Percentiles rank a stretch among this genome's conserved stretches.
Evolutionary conservation across 2,113 vertebrate species (phyloP).

Genomic region (Alouatta palliata): DNA sequence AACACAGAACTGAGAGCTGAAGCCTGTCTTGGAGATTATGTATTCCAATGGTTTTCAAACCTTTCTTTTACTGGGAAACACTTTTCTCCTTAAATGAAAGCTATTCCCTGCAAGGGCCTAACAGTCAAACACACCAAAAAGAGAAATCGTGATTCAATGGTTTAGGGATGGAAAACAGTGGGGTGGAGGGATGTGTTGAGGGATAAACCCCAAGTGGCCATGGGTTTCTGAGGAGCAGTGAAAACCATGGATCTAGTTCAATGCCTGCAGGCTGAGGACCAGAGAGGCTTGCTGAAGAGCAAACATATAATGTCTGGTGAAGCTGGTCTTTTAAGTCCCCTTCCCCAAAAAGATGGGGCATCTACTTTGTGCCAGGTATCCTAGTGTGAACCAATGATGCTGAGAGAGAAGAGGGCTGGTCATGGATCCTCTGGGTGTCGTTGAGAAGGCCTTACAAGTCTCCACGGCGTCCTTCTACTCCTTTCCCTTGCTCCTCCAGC

Average conservation of each 20-base stretch:
- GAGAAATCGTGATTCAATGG: not conserved
- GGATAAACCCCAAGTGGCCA: not conserved
- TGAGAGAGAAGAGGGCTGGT: not conserved
- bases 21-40: not conserved
- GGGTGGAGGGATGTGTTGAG: not conserved
- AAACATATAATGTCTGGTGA: not conserved
- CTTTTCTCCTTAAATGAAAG: not conserved
- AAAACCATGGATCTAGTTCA: not conserved
- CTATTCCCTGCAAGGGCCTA: not conserved
- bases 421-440: not conserved
- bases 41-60: not conserved
- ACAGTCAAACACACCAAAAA: not conserved
- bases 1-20: not conserved
- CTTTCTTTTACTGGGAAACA: not conserved
- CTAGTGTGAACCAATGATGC: not conserved
- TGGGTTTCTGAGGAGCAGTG: not conserved
- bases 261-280: not conserved
- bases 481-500: not conserved
- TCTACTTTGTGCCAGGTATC: not conserved
- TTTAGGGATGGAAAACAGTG: not conserved
- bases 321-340: not conserved
- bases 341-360: not conserved
- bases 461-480: not conserved
- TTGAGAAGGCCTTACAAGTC: not conserved
- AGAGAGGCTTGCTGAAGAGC: not conserved